A percentile compares a stretch with the other conserved stretches of the same genome.
Conservation (phyloP, 2,888 invertebrate species). For the Caradrina kadenii region DNA sequence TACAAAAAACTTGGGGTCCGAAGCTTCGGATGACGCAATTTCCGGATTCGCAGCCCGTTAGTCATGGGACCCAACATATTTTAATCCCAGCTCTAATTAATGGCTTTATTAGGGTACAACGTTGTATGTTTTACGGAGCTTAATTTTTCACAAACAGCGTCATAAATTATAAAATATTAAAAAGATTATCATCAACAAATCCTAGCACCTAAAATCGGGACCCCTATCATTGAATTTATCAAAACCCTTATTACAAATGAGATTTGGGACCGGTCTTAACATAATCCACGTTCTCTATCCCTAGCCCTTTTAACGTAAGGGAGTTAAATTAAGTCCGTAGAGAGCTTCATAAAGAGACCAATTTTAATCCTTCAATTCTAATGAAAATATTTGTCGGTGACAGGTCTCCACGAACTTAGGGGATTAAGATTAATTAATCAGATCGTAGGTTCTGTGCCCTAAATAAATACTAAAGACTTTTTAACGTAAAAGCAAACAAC, state of each 20-base stretch:
- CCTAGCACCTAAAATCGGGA: slow-evolving; percentile 50
- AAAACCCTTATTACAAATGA: slow-evolving; percentile 67
- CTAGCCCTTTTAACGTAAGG: slow-evolving; percentile 57
- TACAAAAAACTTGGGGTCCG: slow-evolving; percentile 6
- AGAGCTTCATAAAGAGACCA: slow-evolving; percentile 56
- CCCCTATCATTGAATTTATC: slow-evolving; percentile 65
- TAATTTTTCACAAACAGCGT: slow-evolving; percentile 48
- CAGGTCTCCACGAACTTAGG: slow-evolving; percentile 26
- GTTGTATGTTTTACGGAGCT: slow-evolving; percentile 34
- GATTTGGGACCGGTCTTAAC: slow-evolving; percentile 59
- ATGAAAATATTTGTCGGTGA: slow-evolving; percentile 50
- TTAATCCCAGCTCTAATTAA: slow-evolving; percentile 55
- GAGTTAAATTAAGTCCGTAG: slow-evolving; percentile 59
- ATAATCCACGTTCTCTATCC: slow-evolving; percentile 57
- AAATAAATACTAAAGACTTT: slow-evolving; percentile 36
- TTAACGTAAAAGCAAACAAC: slow-evolving; percentile 13
- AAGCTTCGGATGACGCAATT: slow-evolving; percentile 32
- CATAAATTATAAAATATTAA: slow-evolving; percentile 57
- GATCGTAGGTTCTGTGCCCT: not conserved
- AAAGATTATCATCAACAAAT: slow-evolving; percentile 58
- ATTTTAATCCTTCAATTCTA: slow-evolving; percentile 60
- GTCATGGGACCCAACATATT: slow-evolving; percentile 37
- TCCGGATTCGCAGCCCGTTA: slow-evolving; percentile 43
- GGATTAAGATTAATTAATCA: slow-evolving; percentile 33
- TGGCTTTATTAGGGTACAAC: slow-evolving; percentile 49